Percentiles rank a stretch among this genome's conserved stretches.
phyloP scores from a whole-genome alignment of 2,113 vertebrate species.

The Nettapus auritus region DNA sequence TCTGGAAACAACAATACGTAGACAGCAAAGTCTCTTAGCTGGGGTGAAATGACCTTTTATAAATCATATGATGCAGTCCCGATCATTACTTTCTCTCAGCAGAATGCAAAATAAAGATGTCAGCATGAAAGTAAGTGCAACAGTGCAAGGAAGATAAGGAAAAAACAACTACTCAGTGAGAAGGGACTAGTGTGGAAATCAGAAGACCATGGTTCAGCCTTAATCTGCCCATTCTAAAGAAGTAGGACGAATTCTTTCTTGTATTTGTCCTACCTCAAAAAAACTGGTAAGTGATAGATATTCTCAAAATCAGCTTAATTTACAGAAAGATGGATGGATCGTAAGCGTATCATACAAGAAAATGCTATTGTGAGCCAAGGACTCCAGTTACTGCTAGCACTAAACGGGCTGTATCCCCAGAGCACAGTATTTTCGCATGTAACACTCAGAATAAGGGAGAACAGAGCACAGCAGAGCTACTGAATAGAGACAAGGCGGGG shows the following conservation, averaged over 20 bases:
- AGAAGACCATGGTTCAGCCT: neutral
- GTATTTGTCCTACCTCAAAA: neutral
- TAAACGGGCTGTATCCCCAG: neutral
- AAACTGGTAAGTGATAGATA: neutral
- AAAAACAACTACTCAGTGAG: neutral
- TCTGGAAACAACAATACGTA: neutral
- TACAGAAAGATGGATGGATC: neutral
- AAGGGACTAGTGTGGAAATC: neutral
- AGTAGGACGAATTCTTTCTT: neutral
- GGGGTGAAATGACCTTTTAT: neutral
- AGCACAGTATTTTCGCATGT: neutral
- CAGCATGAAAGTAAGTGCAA: neutral
- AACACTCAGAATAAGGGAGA: neutral
- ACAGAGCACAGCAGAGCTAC: neutral
- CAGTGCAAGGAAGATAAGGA: neutral
- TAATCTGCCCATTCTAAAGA: neutral
- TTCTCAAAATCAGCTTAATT: neutral
- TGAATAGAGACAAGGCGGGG: neutral
- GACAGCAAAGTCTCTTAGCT: neutral
- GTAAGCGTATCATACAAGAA: neutral
- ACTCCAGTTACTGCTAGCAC: neutral
- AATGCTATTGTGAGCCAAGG: neutral
- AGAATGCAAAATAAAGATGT: neutral
- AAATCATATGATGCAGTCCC: neutral
- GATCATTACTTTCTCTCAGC: neutral